Evolutionary conservation across 1,140 invertebrate genomes (phyloP).

Genomic region (Anoplophora glabripennis): DNA sequence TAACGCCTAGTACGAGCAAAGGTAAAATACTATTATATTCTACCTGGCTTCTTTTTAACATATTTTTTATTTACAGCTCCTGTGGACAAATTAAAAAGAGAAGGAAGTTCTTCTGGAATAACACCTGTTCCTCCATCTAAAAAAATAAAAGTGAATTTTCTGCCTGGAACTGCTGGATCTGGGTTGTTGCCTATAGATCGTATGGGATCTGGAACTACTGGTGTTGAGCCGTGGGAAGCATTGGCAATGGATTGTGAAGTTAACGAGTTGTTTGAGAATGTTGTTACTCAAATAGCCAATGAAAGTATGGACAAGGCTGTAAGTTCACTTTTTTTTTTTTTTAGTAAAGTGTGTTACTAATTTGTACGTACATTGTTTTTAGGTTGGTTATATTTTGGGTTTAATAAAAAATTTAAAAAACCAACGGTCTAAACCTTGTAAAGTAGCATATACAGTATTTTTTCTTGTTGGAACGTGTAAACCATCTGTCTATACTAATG

Average conservation of each 20-base stretch:
- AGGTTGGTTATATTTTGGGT: constrained; percentile 54
- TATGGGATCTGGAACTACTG: constrained; percentile 20
- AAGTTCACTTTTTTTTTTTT: constrained; percentile 49
- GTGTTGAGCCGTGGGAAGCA: constrained; percentile 58
- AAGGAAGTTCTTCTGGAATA: constrained; percentile 38
- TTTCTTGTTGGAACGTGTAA: constrained; percentile 79
- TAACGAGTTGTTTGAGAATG: constrained; percentile 57
- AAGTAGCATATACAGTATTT: constrained; percentile 71
- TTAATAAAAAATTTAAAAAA: constrained; percentile 65
- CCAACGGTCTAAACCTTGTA: constrained; percentile 76
- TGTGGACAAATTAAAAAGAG: constrained; percentile 39
- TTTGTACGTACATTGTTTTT: neutral
- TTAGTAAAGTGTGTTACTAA: neutral
- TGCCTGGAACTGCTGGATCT: constrained; percentile 44
- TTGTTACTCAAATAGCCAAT: constrained; percentile 57
- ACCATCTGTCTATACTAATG: constrained; percentile 75
- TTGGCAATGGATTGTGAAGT: constrained; percentile 60
- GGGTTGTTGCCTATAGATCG: constrained; percentile 35
- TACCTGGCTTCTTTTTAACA: neutral
- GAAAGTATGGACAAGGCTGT: constrained; percentile 65
- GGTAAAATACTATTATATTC: constrained; percentile 9
- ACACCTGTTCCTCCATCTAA: constrained; percentile 53
- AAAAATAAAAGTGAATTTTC: constrained; percentile 51
- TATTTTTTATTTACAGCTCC: constrained; percentile 12
- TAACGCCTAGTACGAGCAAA: constrained; percentile 48